Percentiles rank a stretch among this genome's conserved stretches.
phyloP scores from a whole-genome alignment of 2,888 invertebrate species.

The Mantis religiosa region DNA sequence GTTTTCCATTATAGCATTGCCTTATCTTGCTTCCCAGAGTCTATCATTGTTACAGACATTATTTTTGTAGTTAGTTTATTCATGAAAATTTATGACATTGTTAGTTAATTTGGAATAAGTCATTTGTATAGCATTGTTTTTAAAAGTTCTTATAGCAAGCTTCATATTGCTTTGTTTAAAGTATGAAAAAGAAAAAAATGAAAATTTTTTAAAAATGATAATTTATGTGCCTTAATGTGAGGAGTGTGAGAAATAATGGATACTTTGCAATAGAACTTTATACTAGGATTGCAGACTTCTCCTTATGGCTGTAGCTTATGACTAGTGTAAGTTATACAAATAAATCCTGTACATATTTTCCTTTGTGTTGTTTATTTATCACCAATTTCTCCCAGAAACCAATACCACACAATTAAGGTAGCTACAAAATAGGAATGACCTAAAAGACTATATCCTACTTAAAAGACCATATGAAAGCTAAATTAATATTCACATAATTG shows the following conservation, averaged over 20 bases:
- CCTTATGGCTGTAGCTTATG: constrained; percentile 7
- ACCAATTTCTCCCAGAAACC: neutral
- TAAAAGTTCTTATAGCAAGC: neutral
- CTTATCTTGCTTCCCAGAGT: neutral
- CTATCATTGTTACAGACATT: constrained; percentile 1
- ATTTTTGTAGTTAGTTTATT: constrained; percentile 12
- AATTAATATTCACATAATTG: too few species aligned
- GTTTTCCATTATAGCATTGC: neutral
- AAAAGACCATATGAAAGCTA: too few species aligned
- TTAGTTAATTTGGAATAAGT: neutral
- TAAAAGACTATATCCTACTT: too few species aligned
- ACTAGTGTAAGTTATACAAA: constrained; percentile 21
- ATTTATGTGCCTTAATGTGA: constrained; percentile 16
- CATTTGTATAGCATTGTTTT: neutral
- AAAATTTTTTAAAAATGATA: neutral
- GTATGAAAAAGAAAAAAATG: neutral
- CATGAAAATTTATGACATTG: neutral
- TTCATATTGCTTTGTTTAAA: neutral
- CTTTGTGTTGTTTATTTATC: neutral
- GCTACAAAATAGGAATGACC: too few species aligned
- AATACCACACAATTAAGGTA: neutral
- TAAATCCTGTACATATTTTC: constrained; percentile 17
- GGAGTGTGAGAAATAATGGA: constrained; percentile 11
- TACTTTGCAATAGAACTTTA: neutral
- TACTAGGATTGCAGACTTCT: constrained; percentile 10